These are phyloP conservation scores for Mechanitis mazaeus DNA, from an alignment of 2,888 invertebrate species.

Conservation along the genomic window DNA sequence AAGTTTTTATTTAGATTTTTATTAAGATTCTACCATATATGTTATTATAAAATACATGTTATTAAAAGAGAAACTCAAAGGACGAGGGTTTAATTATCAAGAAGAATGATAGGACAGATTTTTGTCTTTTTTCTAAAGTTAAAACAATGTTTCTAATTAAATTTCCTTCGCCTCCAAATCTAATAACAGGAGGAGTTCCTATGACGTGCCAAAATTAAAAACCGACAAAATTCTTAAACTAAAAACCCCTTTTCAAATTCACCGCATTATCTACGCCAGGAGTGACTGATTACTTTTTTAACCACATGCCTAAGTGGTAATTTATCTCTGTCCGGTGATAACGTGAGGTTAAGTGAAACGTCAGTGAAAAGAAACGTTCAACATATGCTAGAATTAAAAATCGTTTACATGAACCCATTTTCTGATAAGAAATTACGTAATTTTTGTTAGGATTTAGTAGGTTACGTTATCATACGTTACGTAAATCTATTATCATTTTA, in stretches of 20 bases:
- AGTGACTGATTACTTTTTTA: constrained; percentile 31
- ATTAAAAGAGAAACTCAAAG: too few relatives aligned
- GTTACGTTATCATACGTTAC: neutral
- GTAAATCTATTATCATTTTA: neutral
- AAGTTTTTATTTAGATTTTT: neutral
- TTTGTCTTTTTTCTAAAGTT: too few relatives aligned
- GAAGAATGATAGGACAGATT: too few relatives aligned
- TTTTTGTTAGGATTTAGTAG: neutral
- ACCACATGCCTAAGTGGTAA: constrained; percentile 37
- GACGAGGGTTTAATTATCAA: too few relatives aligned
- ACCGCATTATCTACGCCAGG: constrained; percentile 7
- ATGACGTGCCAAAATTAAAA: neutral
- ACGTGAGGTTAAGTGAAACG: constrained; percentile 40
- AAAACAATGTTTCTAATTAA: neutral
- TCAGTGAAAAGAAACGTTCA: constrained; percentile 22
- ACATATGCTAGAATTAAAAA: constrained; percentile 16
- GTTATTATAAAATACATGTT: too few relatives aligned
- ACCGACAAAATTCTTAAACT: constrained; percentile 10
- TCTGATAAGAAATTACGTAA: constrained; percentile 12
- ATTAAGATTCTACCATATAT: too few relatives aligned
- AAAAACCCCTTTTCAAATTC: constrained; percentile 2
- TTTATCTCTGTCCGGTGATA: constrained; percentile 61
- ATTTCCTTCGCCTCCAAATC: neutral
- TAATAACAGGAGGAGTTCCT: neutral
- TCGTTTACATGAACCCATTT: constrained; percentile 18